A percentile compares a stretch with the other conserved stretches of the same genome.
Evolutionary conservation across 1,140 invertebrate species (phyloP).

Genomic region (Eulimnadia texana): DNA sequence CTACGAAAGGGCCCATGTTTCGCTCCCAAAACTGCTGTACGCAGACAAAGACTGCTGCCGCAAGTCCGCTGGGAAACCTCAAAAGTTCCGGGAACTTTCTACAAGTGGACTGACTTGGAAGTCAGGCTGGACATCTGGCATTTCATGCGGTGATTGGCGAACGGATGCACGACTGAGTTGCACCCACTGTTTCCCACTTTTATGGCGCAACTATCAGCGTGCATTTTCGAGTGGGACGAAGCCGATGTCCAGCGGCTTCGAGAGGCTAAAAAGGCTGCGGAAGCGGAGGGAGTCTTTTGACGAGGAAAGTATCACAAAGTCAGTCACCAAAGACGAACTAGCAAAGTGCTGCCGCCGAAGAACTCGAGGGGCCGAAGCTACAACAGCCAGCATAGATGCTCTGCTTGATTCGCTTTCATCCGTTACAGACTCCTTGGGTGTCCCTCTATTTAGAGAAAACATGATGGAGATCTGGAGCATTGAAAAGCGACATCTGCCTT

Average conservation of each 20-base stretch:
- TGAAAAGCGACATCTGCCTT: background rate
- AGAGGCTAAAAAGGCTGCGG: background rate
- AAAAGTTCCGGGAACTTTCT: background rate
- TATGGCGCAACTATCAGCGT: background rate
- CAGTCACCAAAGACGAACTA: background rate
- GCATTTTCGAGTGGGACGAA: background rate
- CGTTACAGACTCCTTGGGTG: background rate
- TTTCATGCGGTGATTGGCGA: background rate
- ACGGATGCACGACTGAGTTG: background rate
- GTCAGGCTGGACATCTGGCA: background rate
- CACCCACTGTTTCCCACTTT: background rate
- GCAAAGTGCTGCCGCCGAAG: background rate
- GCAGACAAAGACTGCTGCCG: background rate
- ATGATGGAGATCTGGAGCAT: background rate
- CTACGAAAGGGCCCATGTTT: background rate
- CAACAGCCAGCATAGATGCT: background rate
- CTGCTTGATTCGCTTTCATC: background rate
- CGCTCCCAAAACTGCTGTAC: slow-evolving; percentile 3
- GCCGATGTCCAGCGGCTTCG: background rate
- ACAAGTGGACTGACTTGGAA: background rate
- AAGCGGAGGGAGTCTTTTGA: background rate
- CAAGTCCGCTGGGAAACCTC: background rate
- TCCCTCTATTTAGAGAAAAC: background rate
- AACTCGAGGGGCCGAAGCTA: background rate
- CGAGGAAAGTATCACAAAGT: background rate